Base-by-base conservation (phyloP, 2,888 invertebrate genomes). In the Chesias legatella region DNA sequence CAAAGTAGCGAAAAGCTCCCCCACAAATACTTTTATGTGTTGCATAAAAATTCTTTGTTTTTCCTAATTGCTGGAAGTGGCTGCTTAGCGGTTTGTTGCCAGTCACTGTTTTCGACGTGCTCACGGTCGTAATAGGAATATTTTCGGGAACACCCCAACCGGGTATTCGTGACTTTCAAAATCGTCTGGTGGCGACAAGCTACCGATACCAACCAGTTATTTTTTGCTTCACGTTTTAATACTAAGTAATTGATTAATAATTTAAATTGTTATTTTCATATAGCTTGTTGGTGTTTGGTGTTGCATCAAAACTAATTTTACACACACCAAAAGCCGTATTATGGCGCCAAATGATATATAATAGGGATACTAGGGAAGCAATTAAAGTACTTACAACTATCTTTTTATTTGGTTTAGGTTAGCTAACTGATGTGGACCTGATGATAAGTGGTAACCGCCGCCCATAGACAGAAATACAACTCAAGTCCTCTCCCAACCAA, bases 1-100 rank as follows among this genome's bases (percentile, higher is more conserved):
- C n/a, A n/a, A n/a, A n/a, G n/a, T n/a, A n/a, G n/a, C n/a, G n/a
- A n/a, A n/a, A n/a, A n/a, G n/a, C n/a, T 36, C 9, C 32, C 23
- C 17, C 23, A 1, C 17, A 51, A 57, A 54, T 50, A 32, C 39
- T 43, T 49, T 35, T 45, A 46, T 47, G 60, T 69, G 64, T 62
- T 60, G 73, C 73, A 76, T 81, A 83, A 86, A 83, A 84, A 80
- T 84, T 83, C 82, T 85, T 86, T 84, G 86, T 86, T 86, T 83
- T 72, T 78, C 73, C 77, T 85, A 85, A 86, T 85, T 82, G 86
- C 76, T 78, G 60, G 66, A 79, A 88, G 85, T 86, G 82, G 81
- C 80, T 84, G 82, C 74, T 84, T 80, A 79, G 76, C 60, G 58
- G 64, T 73, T 82, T 83, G 61, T 67, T 70, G 66, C 79, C 51